Percentiles rank a stretch among this genome's conserved stretches.
Evolutionary conservation across 2,888 invertebrate genomes (phyloP).

Genomic region (Stenodema calcarata): DNA sequence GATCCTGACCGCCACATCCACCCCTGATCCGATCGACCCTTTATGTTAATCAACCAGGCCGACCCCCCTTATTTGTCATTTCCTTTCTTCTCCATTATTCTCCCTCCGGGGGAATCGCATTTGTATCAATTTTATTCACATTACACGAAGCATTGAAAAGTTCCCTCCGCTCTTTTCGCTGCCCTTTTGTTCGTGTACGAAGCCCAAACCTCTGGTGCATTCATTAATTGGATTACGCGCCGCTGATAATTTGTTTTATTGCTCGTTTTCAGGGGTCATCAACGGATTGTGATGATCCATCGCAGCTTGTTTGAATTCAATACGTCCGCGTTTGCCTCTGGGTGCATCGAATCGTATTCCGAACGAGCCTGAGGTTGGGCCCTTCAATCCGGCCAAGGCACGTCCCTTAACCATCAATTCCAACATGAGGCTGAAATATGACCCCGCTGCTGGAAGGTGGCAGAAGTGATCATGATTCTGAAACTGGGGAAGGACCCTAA

Average conservation of each 20-base stretch:
- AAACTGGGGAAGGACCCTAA: no score
- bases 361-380: background rate
- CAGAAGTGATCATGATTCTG: no score
- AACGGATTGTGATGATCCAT: constrained; percentile 33
- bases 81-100: constrained; percentile 44
- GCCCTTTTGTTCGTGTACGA: constrained; percentile 18
- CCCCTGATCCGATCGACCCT: background rate
- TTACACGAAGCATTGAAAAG: constrained; percentile 53
- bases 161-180: constrained; percentile 21
- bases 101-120: constrained; percentile 44
- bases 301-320: constrained; percentile 25
- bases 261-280: constrained; percentile 20
- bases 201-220: constrained; percentile 22
- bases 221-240: constrained; percentile 42
- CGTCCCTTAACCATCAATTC: no score
- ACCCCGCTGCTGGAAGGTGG: no score
- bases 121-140: constrained; percentile 54
- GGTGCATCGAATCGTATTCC: background rate
- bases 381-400: background rate
- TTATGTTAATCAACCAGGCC: constrained; percentile 47
- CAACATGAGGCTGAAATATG: no score
- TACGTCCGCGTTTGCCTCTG: background rate
- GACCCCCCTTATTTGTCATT: constrained; percentile 33
- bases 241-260: constrained; percentile 40
- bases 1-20: background rate